These are phyloP conservation scores for Triplophysa yarkandensis DNA, from an alignment of 2,797 vertebrate genomes.

Conservation along the genomic window DNA sequence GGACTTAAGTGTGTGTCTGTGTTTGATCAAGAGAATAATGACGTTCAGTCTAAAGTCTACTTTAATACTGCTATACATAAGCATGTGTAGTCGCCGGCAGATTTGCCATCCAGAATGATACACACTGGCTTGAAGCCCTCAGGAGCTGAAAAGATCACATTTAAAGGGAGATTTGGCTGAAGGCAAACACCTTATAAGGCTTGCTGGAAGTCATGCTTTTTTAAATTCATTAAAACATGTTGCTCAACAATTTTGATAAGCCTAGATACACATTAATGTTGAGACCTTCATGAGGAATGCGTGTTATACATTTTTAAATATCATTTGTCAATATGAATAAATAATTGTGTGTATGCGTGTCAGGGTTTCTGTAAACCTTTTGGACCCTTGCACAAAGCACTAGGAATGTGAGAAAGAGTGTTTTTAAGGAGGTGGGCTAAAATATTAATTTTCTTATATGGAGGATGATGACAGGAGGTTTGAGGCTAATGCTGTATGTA, in stretches of 20 bases:
- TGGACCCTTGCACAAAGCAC: slow-evolving; percentile 27
- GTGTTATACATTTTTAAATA: slow-evolving; percentile 14
- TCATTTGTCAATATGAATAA: slow-evolving; percentile 3
- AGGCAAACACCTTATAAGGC: slow-evolving; percentile 6
- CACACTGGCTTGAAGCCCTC: slow-evolving; percentile 50
- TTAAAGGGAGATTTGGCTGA: slow-evolving; percentile 42
- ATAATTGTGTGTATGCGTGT: not conserved
- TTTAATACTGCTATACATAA: slow-evolving; percentile 72
- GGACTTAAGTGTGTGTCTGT: slow-evolving; percentile 46
- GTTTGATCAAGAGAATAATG: slow-evolving; percentile 67
- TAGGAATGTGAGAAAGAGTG: not conserved
- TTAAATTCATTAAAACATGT: slow-evolving; percentile 28
- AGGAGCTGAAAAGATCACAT: slow-evolving; percentile 7
- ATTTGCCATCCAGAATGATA: slow-evolving; percentile 69
- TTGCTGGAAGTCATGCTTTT: slow-evolving; percentile 31
- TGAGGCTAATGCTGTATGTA: slow-evolving; percentile 21
- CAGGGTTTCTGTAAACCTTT: slow-evolving; percentile 7
- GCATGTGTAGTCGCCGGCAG: slow-evolving; percentile 73
- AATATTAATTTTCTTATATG: slow-evolving; percentile 35
- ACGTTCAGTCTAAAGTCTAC: slow-evolving; percentile 71
- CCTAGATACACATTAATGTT: slow-evolving; percentile 11
- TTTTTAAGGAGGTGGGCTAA: slow-evolving; percentile 38
- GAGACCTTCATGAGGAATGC: slow-evolving; percentile 10
- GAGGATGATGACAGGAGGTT: slow-evolving; percentile 17
- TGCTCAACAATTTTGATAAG: slow-evolving; percentile 29